Conservation (phyloP, 2,113 vertebrate species). For the Pachycephala philippinensis region DNA sequence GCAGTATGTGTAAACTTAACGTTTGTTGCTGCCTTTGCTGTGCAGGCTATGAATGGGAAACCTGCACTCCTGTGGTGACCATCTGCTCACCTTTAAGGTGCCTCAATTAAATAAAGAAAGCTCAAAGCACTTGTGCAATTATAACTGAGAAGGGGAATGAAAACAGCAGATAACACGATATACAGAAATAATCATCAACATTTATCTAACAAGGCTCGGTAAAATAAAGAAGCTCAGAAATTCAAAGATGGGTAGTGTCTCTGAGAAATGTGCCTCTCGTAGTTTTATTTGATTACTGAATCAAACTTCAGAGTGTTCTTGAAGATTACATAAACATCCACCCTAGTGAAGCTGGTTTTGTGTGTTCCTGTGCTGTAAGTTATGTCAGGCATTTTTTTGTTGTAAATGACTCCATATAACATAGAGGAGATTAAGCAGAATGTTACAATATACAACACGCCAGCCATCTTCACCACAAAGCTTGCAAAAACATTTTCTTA, state of each 20-base stretch:
- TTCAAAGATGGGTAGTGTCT: not conserved
- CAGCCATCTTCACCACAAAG: slow-evolving; percentile 46
- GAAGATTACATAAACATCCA: slow-evolving; percentile 24
- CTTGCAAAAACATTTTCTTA: slow-evolving; percentile 59
- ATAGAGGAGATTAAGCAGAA: slow-evolving; percentile 41
- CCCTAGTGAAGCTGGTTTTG: slow-evolving; percentile 23
- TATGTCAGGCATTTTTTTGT: slow-evolving; percentile 58
- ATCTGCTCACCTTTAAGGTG: slow-evolving; percentile 12
- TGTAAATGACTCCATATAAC: slow-evolving; percentile 6
- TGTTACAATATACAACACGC: slow-evolving; percentile 48
- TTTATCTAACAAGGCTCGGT: not conserved
- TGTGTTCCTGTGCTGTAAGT: slow-evolving; percentile 41
- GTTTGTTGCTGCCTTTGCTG: not conserved
- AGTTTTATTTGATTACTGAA: slow-evolving; percentile 47
- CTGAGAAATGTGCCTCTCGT: not conserved
- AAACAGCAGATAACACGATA: not conserved
- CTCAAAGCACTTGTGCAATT: not conserved
- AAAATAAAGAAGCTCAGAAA: slow-evolving; percentile 31
- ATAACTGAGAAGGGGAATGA: not conserved
- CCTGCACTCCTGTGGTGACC: not conserved
- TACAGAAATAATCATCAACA: not conserved
- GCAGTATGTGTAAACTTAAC: not conserved
- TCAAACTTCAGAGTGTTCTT: slow-evolving; percentile 22
- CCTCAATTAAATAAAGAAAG: not conserved
- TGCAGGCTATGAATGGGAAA: not conserved